Evolutionary conservation across 2,888 invertebrate species (phyloP).

Genomic region (Pandemis heparana): DNA sequence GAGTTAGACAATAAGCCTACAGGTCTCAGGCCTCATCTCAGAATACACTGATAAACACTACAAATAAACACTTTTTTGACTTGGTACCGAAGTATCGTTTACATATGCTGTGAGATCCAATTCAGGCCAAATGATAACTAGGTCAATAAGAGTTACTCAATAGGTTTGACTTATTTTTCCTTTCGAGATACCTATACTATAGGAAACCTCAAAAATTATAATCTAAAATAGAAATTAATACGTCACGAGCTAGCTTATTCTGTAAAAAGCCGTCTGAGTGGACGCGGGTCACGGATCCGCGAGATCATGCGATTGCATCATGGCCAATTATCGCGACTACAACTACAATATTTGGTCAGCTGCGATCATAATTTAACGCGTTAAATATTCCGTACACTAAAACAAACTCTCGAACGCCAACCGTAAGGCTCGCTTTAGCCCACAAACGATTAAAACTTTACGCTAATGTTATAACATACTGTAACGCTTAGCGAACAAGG

Average conservation of each 20-base stretch:
- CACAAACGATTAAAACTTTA: not conserved
- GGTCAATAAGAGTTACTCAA: no score
- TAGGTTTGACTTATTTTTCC: no score
- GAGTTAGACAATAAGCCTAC: no score
- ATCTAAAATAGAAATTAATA: not conserved
- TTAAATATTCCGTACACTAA: slow-evolving; percentile 39
- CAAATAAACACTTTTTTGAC: no score
- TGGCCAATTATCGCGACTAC: slow-evolving; percentile 82
- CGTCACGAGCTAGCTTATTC: slow-evolving; percentile 1
- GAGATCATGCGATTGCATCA: slow-evolving; percentile 83
- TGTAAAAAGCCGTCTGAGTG: slow-evolving; percentile 7
- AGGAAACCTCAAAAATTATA: not conserved
- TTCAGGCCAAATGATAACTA: no score
- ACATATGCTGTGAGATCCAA: no score
- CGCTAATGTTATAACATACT: slow-evolving; percentile 1
- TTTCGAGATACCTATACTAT: no score
- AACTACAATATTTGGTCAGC: slow-evolving; percentile 85
- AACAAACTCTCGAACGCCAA: slow-evolving; percentile 44
- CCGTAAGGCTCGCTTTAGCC: slow-evolving; percentile 48
- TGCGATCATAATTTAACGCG: slow-evolving; percentile 65
- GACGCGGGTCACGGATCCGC: slow-evolving; percentile 46
- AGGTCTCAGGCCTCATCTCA: no score
- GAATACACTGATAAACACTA: no score
- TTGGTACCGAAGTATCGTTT: no score
- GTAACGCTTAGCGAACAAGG: slow-evolving; percentile 55